Evolutionary conservation across 1,140 invertebrate genomes (phyloP), one percentile per base, ranked within the genome.

Genomic region (Pseudomyrmex flavicornis): DNA sequence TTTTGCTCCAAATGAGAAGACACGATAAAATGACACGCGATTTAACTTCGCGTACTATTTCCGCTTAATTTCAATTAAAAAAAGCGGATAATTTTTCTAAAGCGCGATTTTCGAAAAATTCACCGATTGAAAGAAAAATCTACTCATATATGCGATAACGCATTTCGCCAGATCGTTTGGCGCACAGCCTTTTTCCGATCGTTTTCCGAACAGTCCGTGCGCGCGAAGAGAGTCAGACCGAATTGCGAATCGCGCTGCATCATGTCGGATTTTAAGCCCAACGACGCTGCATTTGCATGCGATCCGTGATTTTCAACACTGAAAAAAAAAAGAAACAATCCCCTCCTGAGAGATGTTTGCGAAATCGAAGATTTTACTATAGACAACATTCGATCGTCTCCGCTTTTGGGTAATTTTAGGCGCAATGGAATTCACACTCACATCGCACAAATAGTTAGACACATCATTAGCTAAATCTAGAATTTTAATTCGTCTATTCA

Each of bases 261-360:
- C 22, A 8, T 54, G 52, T 48, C 20, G 76, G 54, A 72, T 80
- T 80, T 35, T 80, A 70, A 59, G 44, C 44, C 54, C 15, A 44
- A 59, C 20, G 54, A 80, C 35, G 35, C 56, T 80, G 54, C 76
- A 72, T 50, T 54, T 35, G 76, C 66, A 15, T 70, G 76, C 44
- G 54, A 72, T 80, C 46, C 44, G 66, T 44, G 66, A 72, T 80
- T 80, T 35, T 48, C 35, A 50, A 59, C n/a, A 44, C 35, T 59
- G 46, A 70, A 70, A 80, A 70, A 77, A 69, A 44, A 35, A 15
- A 35, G n/a, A 46, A 46, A 13, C 3, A 2, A 2, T 58, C 20
- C 54, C 20, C 2, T 1, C 35, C 54, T 44, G 65, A 17, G 76
- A 80, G 66, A 80, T 20, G 15, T 44, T 20, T 44, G 44, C 54